These are phyloP conservation scores for Proterorhinus semilunaris DNA, from an alignment of 2,113 vertebrate genomes.

Conservation along the genomic window DNA sequence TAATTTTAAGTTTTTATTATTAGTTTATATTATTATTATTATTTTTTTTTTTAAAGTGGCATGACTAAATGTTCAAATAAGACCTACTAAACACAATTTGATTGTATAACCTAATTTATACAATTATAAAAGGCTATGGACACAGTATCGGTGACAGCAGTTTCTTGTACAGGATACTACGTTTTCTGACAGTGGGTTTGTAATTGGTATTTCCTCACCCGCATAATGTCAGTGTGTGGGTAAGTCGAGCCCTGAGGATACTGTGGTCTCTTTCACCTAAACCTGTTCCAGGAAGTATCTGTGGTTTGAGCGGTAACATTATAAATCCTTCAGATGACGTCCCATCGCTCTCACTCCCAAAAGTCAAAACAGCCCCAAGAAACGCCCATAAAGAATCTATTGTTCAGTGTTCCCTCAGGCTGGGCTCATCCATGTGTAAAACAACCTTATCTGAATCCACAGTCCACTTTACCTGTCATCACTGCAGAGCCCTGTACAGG, in stretches of 20 bases:
- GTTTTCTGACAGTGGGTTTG: too few relatives aligned
- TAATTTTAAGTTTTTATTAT: too few relatives aligned
- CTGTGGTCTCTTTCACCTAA: slow-evolving; percentile 42
- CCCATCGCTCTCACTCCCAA: slow-evolving; percentile 32
- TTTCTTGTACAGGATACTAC: too few relatives aligned
- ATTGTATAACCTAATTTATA: too few relatives aligned
- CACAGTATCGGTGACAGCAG: too few relatives aligned
- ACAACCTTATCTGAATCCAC: neutral
- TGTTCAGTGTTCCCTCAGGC: slow-evolving; percentile 23
- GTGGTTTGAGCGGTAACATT: slow-evolving; percentile 40
- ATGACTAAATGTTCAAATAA: too few relatives aligned
- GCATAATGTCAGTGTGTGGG: slow-evolving; percentile 26
- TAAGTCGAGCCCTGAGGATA: slow-evolving; percentile 35
- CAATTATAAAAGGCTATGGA: too few relatives aligned
- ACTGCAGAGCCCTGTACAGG: neutral
- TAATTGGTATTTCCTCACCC: too few relatives aligned
- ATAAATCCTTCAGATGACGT: slow-evolving; percentile 56
- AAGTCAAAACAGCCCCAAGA: slow-evolving; percentile 35
- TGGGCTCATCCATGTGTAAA: neutral
- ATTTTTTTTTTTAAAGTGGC: too few relatives aligned
- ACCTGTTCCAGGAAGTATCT: slow-evolving; percentile 63
- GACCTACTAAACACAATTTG: too few relatives aligned
- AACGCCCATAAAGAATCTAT: slow-evolving; percentile 15
- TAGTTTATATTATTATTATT: too few relatives aligned
- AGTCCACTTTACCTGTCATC: neutral